Evolutionary conservation across 2,113 vertebrate species (phyloP).

Genomic region (Phrynosoma platyrhinos): DNA sequence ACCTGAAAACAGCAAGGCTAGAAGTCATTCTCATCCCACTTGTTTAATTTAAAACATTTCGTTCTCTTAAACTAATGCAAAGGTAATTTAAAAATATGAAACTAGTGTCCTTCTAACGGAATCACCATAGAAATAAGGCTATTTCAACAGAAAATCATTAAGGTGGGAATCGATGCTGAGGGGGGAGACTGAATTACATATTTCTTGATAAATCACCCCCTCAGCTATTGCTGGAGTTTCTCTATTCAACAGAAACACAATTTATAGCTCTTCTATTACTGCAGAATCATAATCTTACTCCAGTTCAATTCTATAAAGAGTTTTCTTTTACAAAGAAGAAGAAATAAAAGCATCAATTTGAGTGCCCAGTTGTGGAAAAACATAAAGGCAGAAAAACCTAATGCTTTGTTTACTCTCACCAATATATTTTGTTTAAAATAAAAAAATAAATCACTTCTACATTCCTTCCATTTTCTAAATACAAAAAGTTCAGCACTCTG

Average conservation of each 20-base stretch:
- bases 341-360: accelerated
- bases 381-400: background rate
- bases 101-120: slow-evolving; percentile 46
- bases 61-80: background rate
- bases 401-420: background rate
- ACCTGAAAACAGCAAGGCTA: slow-evolving; percentile 10
- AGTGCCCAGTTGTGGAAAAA: slow-evolving; percentile 7
- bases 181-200: slow-evolving; percentile 25
- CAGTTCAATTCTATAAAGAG: background rate
- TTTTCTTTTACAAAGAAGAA: background rate
- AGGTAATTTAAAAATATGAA: slow-evolving; percentile 33
- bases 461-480: background rate
- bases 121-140: slow-evolving; percentile 33
- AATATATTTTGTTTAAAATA: background rate
- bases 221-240: slow-evolving; percentile 29
- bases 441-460: background rate
- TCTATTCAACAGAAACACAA: slow-evolving; percentile 33
- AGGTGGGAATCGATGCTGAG: slow-evolving; percentile 60
- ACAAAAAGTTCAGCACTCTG: background rate
- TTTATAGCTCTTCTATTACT: slow-evolving; percentile 21
- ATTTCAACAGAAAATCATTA: slow-evolving; percentile 51
- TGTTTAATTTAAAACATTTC: slow-evolving; percentile 46
- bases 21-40: slow-evolving; percentile 8
- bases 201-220: slow-evolving; percentile 55
- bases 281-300: slow-evolving; percentile 10